phyloP scores from a whole-genome alignment of 2,888 invertebrate species.

The Caenorhabditis afra region DNA sequence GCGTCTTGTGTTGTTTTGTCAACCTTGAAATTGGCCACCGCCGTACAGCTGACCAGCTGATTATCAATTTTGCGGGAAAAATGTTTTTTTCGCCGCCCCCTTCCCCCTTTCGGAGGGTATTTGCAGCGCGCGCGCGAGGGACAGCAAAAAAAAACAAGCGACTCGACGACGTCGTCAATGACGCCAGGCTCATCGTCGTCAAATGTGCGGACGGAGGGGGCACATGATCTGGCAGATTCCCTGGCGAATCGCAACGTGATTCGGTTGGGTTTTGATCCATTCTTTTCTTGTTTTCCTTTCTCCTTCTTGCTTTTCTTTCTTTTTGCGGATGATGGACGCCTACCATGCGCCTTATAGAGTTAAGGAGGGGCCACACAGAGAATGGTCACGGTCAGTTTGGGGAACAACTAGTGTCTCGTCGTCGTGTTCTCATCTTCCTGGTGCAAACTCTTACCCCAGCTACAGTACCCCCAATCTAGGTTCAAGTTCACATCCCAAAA shows the following conservation, averaged over 20 bases:
- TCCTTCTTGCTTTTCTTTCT: conserved; percentile 7
- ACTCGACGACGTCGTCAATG: not conserved
- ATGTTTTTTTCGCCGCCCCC: no score
- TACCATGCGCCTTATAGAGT: no score
- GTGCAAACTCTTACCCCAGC: no score
- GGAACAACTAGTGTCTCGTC: no score
- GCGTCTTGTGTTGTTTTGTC: conserved; percentile 38
- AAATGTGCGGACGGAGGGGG: no score
- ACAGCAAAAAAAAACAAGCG: not conserved
- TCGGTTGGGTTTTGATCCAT: conserved; percentile 47
- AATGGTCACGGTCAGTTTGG: no score
- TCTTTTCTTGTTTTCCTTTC: no score
- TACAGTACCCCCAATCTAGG: no score
- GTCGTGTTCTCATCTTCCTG: no score
- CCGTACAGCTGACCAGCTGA: conserved; percentile 31
- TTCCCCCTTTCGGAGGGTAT: conserved; percentile 14
- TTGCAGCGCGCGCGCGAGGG: conserved; percentile 33
- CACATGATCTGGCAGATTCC: conserved; percentile 36
- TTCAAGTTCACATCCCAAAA: no score
- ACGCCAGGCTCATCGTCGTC: not conserved
- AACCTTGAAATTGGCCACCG: conserved; percentile 40
- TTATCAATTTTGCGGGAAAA: conserved; percentile 23
- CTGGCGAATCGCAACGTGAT: conserved; percentile 32
- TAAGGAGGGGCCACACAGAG: no score
- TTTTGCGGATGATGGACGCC: conserved; percentile 9